A percentile compares a stretch with the other conserved stretches of the same genome.
Conservation (phyloP, 2,888 invertebrate genomes). For the Glaucopsyche alexis region DNA sequence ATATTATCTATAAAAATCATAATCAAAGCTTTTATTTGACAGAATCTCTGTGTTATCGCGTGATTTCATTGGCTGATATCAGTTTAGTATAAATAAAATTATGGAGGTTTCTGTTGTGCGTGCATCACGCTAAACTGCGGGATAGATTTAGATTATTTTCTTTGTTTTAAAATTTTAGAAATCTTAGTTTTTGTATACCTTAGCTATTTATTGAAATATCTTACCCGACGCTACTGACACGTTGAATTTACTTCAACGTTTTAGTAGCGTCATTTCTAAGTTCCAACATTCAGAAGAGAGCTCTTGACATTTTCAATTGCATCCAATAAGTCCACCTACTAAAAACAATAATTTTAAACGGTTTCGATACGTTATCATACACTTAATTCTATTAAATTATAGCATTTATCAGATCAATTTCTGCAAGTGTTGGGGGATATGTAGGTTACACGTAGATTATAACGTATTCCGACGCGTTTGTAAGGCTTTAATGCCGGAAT, state of each 20-base stretch:
- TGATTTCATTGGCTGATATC: not conserved
- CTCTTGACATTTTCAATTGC: too few species aligned
- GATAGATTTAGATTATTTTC: not conserved
- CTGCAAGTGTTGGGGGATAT: not conserved
- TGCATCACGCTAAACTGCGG: not conserved
- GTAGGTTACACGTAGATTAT: constrained; percentile 15
- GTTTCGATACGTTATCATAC: not conserved
- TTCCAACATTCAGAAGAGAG: too few species aligned
- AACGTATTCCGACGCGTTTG: not conserved
- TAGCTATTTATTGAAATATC: not conserved
- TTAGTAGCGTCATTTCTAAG: not conserved
- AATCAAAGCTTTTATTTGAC: not conserved
- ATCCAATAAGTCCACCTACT: too few species aligned
- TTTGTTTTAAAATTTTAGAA: not conserved
- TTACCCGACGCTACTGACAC: too few species aligned
- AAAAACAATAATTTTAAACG: not conserved
- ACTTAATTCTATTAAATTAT: not conserved
- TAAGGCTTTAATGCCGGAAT: not conserved
- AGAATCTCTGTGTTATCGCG: not conserved
- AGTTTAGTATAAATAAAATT: not conserved
- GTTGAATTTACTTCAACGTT: not conserved
- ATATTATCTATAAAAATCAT: not conserved
- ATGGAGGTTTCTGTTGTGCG: not conserved
- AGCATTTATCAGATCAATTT: not conserved
- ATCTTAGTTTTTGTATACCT: not conserved